Conservation (phyloP, 2,797 vertebrate species). For the Hydrolagus colliei region DNA sequence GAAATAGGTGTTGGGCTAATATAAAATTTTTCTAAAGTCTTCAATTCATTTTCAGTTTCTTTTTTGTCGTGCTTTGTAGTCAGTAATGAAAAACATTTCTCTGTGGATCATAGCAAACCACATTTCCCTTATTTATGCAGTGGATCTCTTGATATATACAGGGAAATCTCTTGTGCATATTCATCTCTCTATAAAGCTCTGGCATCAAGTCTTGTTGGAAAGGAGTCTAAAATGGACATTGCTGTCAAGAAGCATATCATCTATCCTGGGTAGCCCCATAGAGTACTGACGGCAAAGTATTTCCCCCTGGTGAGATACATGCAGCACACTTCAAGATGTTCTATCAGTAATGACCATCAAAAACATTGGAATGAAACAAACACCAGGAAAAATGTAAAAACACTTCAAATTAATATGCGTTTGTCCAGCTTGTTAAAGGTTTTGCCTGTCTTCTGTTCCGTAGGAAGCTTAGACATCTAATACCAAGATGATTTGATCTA, state of each 20-base stretch:
- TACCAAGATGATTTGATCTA: neutral
- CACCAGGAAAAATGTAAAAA: neutral
- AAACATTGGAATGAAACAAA: conserved; percentile 9
- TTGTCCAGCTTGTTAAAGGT: neutral
- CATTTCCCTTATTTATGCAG: conserved; percentile 15
- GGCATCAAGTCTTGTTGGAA: conserved; percentile 14
- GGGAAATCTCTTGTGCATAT: conserved; percentile 3
- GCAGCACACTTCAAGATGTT: conserved; percentile 5
- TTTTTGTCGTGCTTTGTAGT: conserved; percentile 13
- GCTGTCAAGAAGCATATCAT: conserved; percentile 13
- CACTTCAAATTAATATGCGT: neutral
- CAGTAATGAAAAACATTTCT: neutral
- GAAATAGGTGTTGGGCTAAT: neutral
- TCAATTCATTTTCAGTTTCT: neutral
- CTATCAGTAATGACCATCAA: conserved; percentile 13
- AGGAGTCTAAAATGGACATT: conserved; percentile 7
- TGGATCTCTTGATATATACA: conserved; percentile 6
- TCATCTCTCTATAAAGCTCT: neutral
- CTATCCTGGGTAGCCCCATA: neutral
- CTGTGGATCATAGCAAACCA: neutral
- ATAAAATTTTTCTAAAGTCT: neutral
- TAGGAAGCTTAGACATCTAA: neutral
- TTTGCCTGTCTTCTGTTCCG: neutral
- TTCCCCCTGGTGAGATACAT: conserved; percentile 2
- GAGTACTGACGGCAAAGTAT: neutral